Evolutionary conservation across 2,797 vertebrate species (phyloP), one percentile per base, ranked within the genome.

Genomic region (Taenioides sp.): DNA sequence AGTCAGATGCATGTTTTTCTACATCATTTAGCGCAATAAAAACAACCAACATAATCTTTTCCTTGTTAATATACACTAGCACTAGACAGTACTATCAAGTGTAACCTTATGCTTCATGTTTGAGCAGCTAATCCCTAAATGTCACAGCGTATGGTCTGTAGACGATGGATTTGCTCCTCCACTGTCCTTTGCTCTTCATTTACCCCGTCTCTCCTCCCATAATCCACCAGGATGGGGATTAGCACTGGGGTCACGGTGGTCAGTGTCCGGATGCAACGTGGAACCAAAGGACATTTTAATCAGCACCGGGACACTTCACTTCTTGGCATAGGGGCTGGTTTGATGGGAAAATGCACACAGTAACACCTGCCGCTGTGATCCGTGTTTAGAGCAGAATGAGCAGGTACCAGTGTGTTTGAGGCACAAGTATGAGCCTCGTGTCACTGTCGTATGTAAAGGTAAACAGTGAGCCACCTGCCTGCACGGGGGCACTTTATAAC

Each of bases 101-200:
- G 47, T 18, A 5, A 1, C 18, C 28, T 52, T 73, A 40, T 16
- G 28, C 67, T 18, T n/a, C 5, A 71, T 80, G 74, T 69, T 69
- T 22, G 55, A 74, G 69, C 72, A 66, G 79, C 23, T 88, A 88
- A 90, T 84, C 86, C 78, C 67, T 34, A 64, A 57, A 65, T 40
- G 77, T 83, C 82, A 85, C 71, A 3, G 55, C 66, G 22, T 74
- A 64, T 80, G 77, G 55, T 70, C 84, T 77, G 72, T 74, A 70
- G 73, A 86, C 80, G 81, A 88, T 81, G 71, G 84, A 90, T 90
- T 91, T 81, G 64, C 75, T 82, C 63, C 54, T 80, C 72, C 66
- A 25, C 80, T 85, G 71, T 52, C 60, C 9, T 7, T 80, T 66
- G 70, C 72, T 73, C 76, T 74, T 82, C 54, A 69, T 79, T 75